phyloP scores from a whole-genome alignment of 2,888 invertebrate species.

The Idaea dimidiata region DNA sequence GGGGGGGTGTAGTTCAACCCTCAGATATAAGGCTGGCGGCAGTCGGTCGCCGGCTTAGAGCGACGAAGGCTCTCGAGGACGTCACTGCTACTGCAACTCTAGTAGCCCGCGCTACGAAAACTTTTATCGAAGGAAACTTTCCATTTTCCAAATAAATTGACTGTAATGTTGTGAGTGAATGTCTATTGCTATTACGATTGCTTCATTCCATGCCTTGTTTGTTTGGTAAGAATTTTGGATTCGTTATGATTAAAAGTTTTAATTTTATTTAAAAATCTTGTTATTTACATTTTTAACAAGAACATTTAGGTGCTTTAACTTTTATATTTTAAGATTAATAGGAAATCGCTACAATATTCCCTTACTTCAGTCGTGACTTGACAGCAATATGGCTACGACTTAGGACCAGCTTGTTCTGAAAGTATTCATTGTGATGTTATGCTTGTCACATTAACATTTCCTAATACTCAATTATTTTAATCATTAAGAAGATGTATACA shows the following conservation, averaged over 20 bases:
- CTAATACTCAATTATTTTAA: no score
- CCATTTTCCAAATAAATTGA: conserved; percentile 18
- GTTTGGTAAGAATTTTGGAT: conserved; percentile 13
- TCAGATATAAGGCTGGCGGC: conserved; percentile 61
- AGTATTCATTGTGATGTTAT: no score
- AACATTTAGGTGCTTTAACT: no score
- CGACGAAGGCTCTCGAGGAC: conserved; percentile 49
- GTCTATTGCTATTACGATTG: not conserved
- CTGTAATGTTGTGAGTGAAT: conserved; percentile 23
- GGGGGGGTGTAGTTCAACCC: conserved; percentile 27
- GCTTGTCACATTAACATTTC: no score
- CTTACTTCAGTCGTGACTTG: not conserved
- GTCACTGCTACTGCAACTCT: conserved; percentile 42
- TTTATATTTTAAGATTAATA: no score
- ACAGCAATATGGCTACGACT: no score
- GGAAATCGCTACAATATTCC: not conserved
- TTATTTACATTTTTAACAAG: not conserved
- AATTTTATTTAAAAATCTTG: not conserved
- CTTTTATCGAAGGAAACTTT: conserved; percentile 42
- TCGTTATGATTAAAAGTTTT: not conserved
- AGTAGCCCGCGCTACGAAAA: conserved; percentile 48
- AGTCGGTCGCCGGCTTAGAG: conserved; percentile 51
- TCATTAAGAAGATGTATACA: no score
- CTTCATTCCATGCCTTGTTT: conserved; percentile 25
- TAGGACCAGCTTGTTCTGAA: no score